These are phyloP conservation scores for Temnothorax rugatulus DNA, from an alignment of 2,888 invertebrate genomes.

Conservation along the genomic window DNA sequence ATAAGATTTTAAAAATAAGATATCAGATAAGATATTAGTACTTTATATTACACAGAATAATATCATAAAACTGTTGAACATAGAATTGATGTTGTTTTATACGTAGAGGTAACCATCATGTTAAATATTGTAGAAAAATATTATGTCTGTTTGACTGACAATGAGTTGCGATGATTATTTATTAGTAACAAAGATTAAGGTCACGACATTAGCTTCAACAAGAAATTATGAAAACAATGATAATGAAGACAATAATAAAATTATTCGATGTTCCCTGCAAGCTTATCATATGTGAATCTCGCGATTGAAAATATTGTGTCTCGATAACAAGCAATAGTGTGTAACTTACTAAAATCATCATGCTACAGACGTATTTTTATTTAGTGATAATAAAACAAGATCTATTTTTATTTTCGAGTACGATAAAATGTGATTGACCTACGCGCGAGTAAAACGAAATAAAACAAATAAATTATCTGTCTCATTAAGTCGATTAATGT, in stretches of 20 bases:
- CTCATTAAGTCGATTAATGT: background rate
- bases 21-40: background rate
- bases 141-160: background rate
- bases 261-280: background rate
- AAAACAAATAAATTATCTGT: background rate
- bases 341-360: background rate
- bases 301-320: background rate
- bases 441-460: background rate
- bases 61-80: background rate
- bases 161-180: constrained; percentile 32
- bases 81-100: background rate
- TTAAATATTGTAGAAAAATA: constrained; percentile 25
- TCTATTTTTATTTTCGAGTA: background rate
- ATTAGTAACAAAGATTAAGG: background rate
- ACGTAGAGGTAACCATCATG: background rate
- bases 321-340: background rate
- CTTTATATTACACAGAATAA: background rate
- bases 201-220: background rate
- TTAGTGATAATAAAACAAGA: constrained; percentile 1
- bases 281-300: background rate
- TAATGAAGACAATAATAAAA: background rate
- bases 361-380: background rate
- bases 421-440: background rate
- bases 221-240: background rate
- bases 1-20: background rate